phyloP scores from a whole-genome alignment of 2,113 vertebrate genomes.

The Glaucomys volans region DNA sequence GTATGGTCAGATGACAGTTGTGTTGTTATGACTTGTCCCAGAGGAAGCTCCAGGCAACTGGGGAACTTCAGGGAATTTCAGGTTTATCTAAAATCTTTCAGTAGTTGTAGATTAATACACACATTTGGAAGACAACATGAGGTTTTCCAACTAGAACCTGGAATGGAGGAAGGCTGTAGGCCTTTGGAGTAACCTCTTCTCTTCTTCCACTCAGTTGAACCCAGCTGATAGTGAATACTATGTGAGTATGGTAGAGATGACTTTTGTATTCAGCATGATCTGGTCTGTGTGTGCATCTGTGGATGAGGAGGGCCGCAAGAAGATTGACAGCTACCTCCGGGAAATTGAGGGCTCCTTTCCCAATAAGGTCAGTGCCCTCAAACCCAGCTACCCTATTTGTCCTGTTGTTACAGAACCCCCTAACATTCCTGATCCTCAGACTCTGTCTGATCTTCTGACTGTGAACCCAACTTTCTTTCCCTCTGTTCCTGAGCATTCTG shows the following conservation, averaged over 20 bases:
- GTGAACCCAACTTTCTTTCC: background rate
- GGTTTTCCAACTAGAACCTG: slow-evolving; percentile 21
- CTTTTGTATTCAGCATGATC: slow-evolving; percentile 94
- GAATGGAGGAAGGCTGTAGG: background rate
- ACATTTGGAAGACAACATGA: background rate
- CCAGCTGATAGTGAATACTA: slow-evolving; percentile 86
- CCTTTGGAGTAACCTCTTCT: background rate
- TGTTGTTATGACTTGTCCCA: background rate
- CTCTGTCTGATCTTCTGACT: background rate
- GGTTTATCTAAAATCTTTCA: background rate
- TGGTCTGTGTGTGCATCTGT: slow-evolving; percentile 95
- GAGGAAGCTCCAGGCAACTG: background rate
- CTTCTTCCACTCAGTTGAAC: slow-evolving; percentile 86
- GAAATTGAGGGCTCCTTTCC: slow-evolving; percentile 93
- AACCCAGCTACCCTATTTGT: background rate
- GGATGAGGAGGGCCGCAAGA: slow-evolving; percentile 92
- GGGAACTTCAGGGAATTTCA: background rate
- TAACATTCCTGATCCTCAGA: background rate
- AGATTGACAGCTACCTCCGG: slow-evolving; percentile 91
- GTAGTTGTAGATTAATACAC: background rate
- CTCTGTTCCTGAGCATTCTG: background rate
- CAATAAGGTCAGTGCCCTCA: slow-evolving; percentile 88
- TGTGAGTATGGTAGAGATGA: slow-evolving; percentile 89
- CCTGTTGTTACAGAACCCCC: background rate
- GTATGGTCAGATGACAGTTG: background rate